Percentiles rank a stretch among this genome's conserved stretches.
Evolutionary conservation across 2,797 vertebrate genomes (phyloP).

Genomic region (Poecilia wingei): DNA sequence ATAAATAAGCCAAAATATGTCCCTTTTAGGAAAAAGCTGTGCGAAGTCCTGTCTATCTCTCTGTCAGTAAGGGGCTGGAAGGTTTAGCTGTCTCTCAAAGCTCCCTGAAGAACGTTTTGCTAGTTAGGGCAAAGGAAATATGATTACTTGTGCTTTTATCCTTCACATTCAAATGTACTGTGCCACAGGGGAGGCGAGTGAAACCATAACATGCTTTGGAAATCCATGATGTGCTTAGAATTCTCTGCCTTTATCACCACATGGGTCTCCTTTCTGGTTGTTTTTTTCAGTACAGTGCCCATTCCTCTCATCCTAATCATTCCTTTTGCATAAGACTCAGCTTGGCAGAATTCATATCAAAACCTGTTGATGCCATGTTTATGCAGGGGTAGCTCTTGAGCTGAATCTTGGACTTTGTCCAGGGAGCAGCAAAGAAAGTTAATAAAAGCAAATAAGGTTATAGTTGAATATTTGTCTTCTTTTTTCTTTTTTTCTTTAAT

Average conservation of each 20-base stretch:
- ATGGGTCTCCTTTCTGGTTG: constrained; percentile 58
- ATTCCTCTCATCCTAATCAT: constrained; percentile 68
- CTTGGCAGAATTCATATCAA: constrained; percentile 76
- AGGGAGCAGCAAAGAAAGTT: constrained; percentile 22
- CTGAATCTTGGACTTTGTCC: constrained; percentile 38
- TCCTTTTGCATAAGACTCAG: constrained; percentile 59
- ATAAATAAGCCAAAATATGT: constrained; percentile 65
- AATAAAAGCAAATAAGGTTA: constrained; percentile 18
- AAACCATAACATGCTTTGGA: constrained; percentile 74
- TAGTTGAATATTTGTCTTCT: constrained; percentile 7
- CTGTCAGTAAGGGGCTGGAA: constrained; percentile 63
- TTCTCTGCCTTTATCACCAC: constrained; percentile 70
- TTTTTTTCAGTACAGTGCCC: constrained; percentile 47
- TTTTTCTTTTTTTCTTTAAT: neutral
- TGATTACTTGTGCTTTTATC: constrained; percentile 75
- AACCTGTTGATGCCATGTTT: constrained; percentile 86
- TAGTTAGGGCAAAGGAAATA: constrained; percentile 71
- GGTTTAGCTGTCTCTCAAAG: constrained; percentile 70
- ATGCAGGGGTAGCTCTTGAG: constrained; percentile 61
- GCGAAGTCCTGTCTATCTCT: constrained; percentile 71
- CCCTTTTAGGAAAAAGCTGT: constrained; percentile 73
- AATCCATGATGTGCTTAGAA: constrained; percentile 71
- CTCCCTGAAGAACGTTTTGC: constrained; percentile 73
- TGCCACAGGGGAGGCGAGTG: constrained; percentile 55
- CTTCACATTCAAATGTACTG: constrained; percentile 67